Evolutionary conservation across 2,113 vertebrate genomes (phyloP), one percentile per base, ranked within the genome.

Genomic region (Etheostoma cragini): DNA sequence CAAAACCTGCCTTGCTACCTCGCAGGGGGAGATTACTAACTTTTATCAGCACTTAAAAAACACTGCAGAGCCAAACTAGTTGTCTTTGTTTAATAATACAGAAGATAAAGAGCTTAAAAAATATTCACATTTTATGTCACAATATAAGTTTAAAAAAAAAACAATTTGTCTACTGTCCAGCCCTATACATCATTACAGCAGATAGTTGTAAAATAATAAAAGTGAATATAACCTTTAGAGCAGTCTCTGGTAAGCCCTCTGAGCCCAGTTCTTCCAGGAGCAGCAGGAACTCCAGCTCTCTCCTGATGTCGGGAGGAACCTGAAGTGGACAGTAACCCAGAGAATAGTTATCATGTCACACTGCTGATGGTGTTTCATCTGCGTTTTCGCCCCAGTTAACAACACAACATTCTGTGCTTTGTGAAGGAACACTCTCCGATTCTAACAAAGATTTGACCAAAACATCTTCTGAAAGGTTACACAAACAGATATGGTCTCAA

Each of bases 271-370:
- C 95, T 88, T 99, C 97, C 87, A 97, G 92, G 14, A 98, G 92
- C 68, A 99, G 88, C 26, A 98, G 92, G 89, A 99, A 98, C 89
- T 98, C 96, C 56, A 97, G 94, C 86, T 97, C 96, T 82, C 85
- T 95, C 71, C 70, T 95, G 87, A 96, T 90, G 73, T 30, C 57
- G 66, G 86, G 66, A 78, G 95, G 89, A 78, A 96, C 85, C 94
- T 95, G 77, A 30, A 46, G 45, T 38, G 10, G 10, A 15, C 19
- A 56, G 33, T 6, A 65, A 47, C 72, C 15, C 46, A 42, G 2
- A 17, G 21, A 0, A 10, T 46, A 60, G 15, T 26, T 17, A 50
- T 71, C n/a, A 3, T 10, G 5, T 60, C 42, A 57, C 6, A 58
- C 16, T 8, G 46, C 38, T 42, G 22, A 13, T n/a, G 5, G 1